Evolutionary conservation across 2,888 invertebrate genomes (phyloP).

Genomic region (Scaptomyza cyrtandrae): DNA sequence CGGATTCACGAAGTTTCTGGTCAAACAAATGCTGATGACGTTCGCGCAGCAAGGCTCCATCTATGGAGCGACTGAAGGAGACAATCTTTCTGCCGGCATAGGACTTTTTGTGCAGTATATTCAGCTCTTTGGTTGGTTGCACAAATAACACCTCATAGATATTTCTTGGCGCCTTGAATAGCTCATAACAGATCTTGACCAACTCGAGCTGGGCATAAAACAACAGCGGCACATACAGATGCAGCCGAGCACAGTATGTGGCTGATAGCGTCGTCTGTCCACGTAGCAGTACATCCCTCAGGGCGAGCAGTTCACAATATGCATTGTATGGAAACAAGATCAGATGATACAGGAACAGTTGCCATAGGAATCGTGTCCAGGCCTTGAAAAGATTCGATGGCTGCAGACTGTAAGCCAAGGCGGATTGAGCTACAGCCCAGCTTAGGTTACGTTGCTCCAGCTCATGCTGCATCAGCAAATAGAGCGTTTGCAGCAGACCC

Average conservation of each 20-base stretch:
- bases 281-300: conserved; percentile 76
- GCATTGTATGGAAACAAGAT: conserved; percentile 77
- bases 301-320: conserved; percentile 78
- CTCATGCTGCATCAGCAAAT: conserved; percentile 83
- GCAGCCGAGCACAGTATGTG: conserved; percentile 78
- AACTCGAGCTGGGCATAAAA: conserved; percentile 82
- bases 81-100: conserved; percentile 84
- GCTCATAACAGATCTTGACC: conserved; percentile 78
- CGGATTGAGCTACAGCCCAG: conserved; percentile 83
- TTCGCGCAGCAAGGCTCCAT: conserved; percentile 79
- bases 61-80: conserved; percentile 82
- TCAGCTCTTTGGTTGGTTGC: conserved; percentile 79
- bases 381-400: conserved; percentile 84
- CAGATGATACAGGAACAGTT: conserved; percentile 72
- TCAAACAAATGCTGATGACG: conserved; percentile 71
- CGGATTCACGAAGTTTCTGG: conserved; percentile 78
- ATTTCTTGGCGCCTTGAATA: conserved; percentile 82
- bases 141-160: conserved; percentile 83
- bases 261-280: conserved; percentile 73
- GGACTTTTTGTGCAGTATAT: conserved; percentile 82
- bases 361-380: conserved; percentile 82
- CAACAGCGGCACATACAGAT: conserved; percentile 81
- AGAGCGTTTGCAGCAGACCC: conserved; percentile 59
- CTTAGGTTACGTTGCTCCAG: conserved; percentile 77
- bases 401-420: conserved; percentile 84